Base-by-base conservation (phyloP, 1,140 invertebrate genomes). In the Panagrolaimus sp. region DNA sequence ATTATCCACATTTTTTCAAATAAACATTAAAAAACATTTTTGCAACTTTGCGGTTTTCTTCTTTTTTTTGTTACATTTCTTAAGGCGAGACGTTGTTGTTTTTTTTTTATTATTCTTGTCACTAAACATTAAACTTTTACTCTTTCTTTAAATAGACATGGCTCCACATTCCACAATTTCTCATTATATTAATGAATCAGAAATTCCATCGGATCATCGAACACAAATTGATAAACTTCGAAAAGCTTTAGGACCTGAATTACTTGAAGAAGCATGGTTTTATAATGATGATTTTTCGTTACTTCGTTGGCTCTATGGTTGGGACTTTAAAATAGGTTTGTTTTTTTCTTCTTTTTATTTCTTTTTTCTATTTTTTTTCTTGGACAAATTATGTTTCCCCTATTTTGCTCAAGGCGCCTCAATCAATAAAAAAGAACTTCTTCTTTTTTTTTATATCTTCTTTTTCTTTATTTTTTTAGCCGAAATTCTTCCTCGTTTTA, bases 251-350 rank as follows among this genome's bases (percentile, higher is more conserved):
- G 73, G 72, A 10, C 65, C 71, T 1, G 43, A 74, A 38, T 67
- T 74, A 52, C 43, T 74, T 17, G 26, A 65, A 6, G 52, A 75
- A 24, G 75, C 73, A 24, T 52, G 65, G 21, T 32, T 74, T 46
- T 73, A 76, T 28, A 52, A 70, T 46, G 73, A 74, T 45, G 62
- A 73, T 38, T 74, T 76, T 44, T 76, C 73, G 14, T 52, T 74
- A 28, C 21, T 74, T 7, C 62, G 73, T 24, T 74, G 73, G 73
- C 55, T 74, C 15, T 32, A 58, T 43, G 73, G 73, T 48, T 74
- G 73, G 72, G 70, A 74, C 24, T 68, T 76, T 52, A 77, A 76
- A 55, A 44, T 74, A 55, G 73, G 73, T 74, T 10, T 10, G 66
- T 28, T 1, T 44, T 2, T 38, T 38, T 38, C 2, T 38, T 38